Base-by-base conservation (phyloP, 1,140 invertebrate genomes). In the Rhynchophorus ferrugineus region DNA sequence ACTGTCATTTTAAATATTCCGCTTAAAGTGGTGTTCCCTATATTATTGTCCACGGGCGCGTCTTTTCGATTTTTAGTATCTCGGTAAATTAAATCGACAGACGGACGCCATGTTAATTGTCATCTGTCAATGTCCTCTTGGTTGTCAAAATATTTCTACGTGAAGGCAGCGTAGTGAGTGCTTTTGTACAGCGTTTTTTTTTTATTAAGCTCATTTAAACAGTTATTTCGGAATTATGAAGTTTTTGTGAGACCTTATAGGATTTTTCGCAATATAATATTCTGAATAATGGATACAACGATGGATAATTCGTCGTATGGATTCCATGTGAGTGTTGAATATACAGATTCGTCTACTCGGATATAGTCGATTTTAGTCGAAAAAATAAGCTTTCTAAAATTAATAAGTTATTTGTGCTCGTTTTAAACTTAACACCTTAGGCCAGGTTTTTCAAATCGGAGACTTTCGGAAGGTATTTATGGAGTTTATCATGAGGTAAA, bases 361-460 rank as follows among this genome's bases (percentile, higher is more conserved):
- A 46, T 16, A 29, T 3, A 39, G 43, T 53, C 43, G 50, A 53
- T 45, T 53, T 53, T 46, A 22, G 44, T 35, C 44, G 50, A 53
- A 53, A 29, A 53, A 37, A 13, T 46, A 36, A 38, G 34, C 43
- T 46, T 46, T 53, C 50, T 53, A 53, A 45, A 39, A 22, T 53
- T 53, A 53, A 53, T 46, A 20, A 8, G 41, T 5, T 44, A 37
- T 51, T 44, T 43, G 21, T 37, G 19, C 7, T 8, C 7, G n/a
- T 18, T 18, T 41, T n/a, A 3, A 16, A 37, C 17, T 37, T 37
- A 3, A 13, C n/a, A 13, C 17, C 13, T 37, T 1, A 37, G 6
- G 9, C n/a, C n/a, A n/a, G n/a, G n/a, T n/a, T n/a, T n/a, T n/a
- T n/a, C n/a, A n/a, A n/a, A n/a, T n/a, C n/a, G n/a, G n/a, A n/a